A percentile compares a stretch with the other conserved stretches of the same genome.
Evolutionary conservation across 2,797 vertebrate genomes (phyloP).

Genomic region (Potorous gilbertii): DNA sequence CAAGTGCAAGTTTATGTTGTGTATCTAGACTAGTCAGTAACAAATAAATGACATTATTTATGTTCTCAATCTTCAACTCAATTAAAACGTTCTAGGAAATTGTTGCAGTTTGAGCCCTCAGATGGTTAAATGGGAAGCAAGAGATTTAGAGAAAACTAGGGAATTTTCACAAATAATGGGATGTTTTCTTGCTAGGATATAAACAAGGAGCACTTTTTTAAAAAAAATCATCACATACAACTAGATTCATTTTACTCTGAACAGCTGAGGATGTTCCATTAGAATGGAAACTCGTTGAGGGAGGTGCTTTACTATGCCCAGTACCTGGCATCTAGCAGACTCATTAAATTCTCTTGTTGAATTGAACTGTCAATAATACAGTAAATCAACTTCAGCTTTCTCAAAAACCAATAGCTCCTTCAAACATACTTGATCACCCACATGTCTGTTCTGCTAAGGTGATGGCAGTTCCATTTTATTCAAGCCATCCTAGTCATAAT

Average conservation of each 20-base stretch:
- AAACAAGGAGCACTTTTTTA: constrained; percentile 49
- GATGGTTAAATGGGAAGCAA: neutral
- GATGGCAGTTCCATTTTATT: neutral
- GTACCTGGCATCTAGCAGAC: neutral
- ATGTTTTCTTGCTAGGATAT: constrained; percentile 42
- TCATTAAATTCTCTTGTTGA: neutral
- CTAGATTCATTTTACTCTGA: constrained; percentile 33
- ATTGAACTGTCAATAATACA: neutral
- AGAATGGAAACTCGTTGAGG: neutral
- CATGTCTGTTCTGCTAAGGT: neutral
- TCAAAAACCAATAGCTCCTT: constrained; percentile 3
- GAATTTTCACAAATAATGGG: constrained; percentile 39
- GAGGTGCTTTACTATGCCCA: neutral
- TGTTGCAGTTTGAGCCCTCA: constrained; percentile 25
- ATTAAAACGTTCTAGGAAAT: constrained; percentile 52
- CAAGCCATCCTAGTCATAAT: neutral
- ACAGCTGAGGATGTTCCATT: constrained; percentile 32
- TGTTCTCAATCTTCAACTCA: constrained; percentile 48
- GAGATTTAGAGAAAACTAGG: neutral
- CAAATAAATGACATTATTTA: constrained; percentile 40
- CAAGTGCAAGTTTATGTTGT: constrained; percentile 20
- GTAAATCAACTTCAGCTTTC: neutral
- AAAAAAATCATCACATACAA: constrained; percentile 32
- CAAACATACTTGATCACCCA: neutral
- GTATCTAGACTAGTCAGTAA: constrained; percentile 10